A percentile compares a stretch with the other conserved stretches of the same genome.
Conservation (phyloP, 2,888 invertebrate genomes). For the Tubulanus polymorphus region DNA sequence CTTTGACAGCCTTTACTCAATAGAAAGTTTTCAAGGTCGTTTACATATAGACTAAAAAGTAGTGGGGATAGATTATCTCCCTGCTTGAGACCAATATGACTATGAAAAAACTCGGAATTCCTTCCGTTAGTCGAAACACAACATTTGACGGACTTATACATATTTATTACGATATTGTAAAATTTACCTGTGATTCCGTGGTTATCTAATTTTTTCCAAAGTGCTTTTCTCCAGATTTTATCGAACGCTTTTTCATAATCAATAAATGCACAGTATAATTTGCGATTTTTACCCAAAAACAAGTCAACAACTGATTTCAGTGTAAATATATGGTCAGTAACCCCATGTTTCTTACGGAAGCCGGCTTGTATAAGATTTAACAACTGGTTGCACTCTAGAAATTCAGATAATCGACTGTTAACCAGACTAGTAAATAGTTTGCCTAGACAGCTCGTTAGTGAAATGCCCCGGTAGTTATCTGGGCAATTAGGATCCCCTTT, state of each 20-base stretch:
- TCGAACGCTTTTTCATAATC: constrained; percentile 17
- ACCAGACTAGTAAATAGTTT: constrained; percentile 18
- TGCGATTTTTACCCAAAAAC: constrained; percentile 5
- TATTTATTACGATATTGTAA: not conserved
- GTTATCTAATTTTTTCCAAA: constrained; percentile 16
- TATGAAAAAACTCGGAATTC: constrained; percentile 11
- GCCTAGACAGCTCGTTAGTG: constrained; percentile 14
- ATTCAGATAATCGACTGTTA: constrained; percentile 16
- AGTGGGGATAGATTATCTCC: not conserved
- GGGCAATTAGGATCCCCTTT: constrained; percentile 13
- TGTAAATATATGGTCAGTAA: constrained; percentile 18
- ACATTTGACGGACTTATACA: constrained; percentile 6
- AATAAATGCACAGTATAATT: constrained; percentile 17
- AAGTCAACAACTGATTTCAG: constrained; percentile 13
- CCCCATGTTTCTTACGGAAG: constrained; percentile 12
- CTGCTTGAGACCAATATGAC: not conserved
- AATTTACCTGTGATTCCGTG: constrained; percentile 2
- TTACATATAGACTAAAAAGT: not conserved
- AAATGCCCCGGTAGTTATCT: constrained; percentile 18
- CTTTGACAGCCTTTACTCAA: no score
- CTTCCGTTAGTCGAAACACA: constrained; percentile 9
- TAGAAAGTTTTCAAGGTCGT: not conserved
- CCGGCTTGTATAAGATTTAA: constrained; percentile 20
- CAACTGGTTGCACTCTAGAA: constrained; percentile 8
- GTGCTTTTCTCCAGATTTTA: constrained; percentile 10